Base-by-base conservation (phyloP, 2,113 vertebrate genomes). In the Rhabdornis inornatus region DNA sequence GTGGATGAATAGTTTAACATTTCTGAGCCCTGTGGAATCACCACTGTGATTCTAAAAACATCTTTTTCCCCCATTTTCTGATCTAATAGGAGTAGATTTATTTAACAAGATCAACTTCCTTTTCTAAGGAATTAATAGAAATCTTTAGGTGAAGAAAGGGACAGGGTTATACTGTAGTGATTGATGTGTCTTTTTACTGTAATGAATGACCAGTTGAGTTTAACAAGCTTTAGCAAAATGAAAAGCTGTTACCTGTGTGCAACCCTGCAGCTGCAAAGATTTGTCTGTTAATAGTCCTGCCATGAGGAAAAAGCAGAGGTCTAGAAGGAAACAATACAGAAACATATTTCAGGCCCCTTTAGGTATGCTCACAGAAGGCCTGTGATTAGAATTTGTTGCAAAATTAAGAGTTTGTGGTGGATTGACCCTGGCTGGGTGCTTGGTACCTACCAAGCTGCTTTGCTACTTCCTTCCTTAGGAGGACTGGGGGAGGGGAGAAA, bases 211-310 rank as follows among this genome's bases (percentile, higher is more conserved):
- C 11, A 95, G 88, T 95, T 91, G 81, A 85, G 40, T 93, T 97
- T 96, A 96, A 80, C 31, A 94, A 92, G 44, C 65, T 96, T 57
- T 69, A 95, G 87, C 42, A 86, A 89, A 94, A 40, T 92, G 75
- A 90, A 84, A 95, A 97, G 64, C 59, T 92, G 85, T 96, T 95
- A 96, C 30, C 61, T 37, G 24, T 76, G 10, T 63, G 82, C 94
- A 82, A 59, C 61, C 59, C 12, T 69, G 74, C 14, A 94, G 85
- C 57, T 8, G 53, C 84, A 74, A 95, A 93, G 42, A 42, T 96
- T 78, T 56, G 1, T 76, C 9, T 94, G 82, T 95, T 83, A 83
- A 81, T 83, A 92, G 53, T 94, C 82, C 77, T 89, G 59, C 76
- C 49, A 53, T 31, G 68, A 96, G 93, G 33, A 70, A 84, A 94